These are phyloP conservation scores for Sinocyclocheilus anophthalmus DNA, from an alignment of 2,113 vertebrate genomes.

Conservation along the genomic window DNA sequence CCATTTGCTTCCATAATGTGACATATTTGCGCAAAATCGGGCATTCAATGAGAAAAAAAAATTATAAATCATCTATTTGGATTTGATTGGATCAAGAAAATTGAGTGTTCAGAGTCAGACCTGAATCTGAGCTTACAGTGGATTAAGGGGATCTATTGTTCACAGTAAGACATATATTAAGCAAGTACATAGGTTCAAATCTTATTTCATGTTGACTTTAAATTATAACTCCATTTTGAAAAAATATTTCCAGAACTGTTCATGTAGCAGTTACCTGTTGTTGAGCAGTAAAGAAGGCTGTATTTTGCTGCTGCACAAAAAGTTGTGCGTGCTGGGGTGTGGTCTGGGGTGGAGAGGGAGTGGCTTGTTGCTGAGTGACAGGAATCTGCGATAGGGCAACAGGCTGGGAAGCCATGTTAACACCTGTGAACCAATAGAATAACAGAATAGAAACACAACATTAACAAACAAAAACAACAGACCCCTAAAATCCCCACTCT, in stretches of 20 bases:
- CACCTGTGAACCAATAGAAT: conserved; percentile 49
- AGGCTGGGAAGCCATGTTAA: conserved; percentile 52
- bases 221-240: neutral
- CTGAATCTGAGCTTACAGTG: neutral
- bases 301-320: conserved; percentile 83
- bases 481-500: neutral
- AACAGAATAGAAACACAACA: neutral
- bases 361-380: conserved; percentile 68
- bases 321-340: conserved; percentile 88
- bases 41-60: neutral
- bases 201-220: too few relatives aligned
- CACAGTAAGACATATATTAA: neutral
- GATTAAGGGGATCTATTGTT: neutral
- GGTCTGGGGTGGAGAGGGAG: conserved; percentile 77
- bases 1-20: neutral
- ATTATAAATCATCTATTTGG: neutral
- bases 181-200: too few relatives aligned
- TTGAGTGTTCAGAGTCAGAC: neutral
- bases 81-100: neutral
- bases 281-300: conserved; percentile 63
- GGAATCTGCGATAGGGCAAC: conserved; percentile 70
- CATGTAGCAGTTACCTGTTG: conserved; percentile 62
- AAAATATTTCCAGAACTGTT: neutral
- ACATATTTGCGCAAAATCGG: neutral
- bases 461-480: neutral